These are phyloP conservation scores for Hepsetus odoe DNA, from an alignment of 2,113 vertebrate species.

Conservation along the genomic window DNA sequence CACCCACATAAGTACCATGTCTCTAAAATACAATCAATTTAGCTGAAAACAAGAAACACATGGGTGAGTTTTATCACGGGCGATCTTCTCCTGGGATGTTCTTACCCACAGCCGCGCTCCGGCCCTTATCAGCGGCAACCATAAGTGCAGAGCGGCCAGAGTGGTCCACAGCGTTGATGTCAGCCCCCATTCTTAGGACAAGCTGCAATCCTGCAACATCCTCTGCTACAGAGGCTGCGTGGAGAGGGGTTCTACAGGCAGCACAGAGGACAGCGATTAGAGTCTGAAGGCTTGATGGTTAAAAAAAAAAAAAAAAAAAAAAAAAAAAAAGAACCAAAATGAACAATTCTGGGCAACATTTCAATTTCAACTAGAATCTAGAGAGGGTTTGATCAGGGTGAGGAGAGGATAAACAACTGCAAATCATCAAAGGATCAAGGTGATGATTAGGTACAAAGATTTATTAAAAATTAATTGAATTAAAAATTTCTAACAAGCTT, in stretches of 20 bases:
- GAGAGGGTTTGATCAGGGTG: neutral
- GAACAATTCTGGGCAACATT: neutral
- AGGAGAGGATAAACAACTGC: no score
- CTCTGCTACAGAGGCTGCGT: conserved; percentile 93
- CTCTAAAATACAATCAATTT: no score
- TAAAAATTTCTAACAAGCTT: neutral
- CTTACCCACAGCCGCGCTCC: conserved; percentile 87
- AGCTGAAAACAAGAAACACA: neutral
- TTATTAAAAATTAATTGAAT: no score
- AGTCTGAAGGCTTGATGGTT: no score
- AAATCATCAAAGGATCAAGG: no score
- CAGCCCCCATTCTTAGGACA: conserved; percentile 85
- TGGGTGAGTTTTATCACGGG: neutral
- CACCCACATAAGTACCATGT: no score
- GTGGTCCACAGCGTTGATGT: conserved; percentile 85
- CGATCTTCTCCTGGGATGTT: neutral
- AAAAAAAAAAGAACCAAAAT: no score
- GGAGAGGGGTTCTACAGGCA: conserved; percentile 85
- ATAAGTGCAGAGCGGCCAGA: conserved; percentile 89
- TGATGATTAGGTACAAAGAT: no score
- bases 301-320: no score
- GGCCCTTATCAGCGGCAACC: conserved; percentile 89
- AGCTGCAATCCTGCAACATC: conserved; percentile 89
- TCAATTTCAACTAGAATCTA: neutral
- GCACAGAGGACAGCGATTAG: neutral